These are phyloP conservation scores for Odontothrips loti DNA, from an alignment of 2,888 invertebrate species.

Conservation along the genomic window DNA sequence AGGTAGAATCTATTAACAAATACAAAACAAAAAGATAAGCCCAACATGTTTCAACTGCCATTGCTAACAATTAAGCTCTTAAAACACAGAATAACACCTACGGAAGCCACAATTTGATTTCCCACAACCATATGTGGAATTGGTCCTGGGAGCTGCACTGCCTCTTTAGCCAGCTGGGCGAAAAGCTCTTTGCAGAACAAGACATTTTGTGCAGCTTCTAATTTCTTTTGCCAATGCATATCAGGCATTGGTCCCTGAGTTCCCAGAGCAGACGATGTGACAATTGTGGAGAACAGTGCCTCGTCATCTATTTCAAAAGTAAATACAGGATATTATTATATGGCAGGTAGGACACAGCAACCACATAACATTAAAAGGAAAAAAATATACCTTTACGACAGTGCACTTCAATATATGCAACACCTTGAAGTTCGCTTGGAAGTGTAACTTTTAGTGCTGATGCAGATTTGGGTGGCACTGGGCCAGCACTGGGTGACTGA, in stretches of 20 bases:
- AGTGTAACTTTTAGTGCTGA: conserved; percentile 87
- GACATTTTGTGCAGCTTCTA: conserved; percentile 96
- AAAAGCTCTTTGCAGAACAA: conserved; percentile 95
- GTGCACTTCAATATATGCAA: conserved; percentile 91
- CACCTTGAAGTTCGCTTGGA: conserved; percentile 90
- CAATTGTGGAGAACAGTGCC: conserved; percentile 77
- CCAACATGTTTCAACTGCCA: conserved; percentile 14
- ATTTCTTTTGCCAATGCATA: conserved; percentile 88
- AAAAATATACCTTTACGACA: conserved; percentile 74
- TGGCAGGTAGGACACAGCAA: conserved; percentile 20
- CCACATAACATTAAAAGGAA: not conserved
- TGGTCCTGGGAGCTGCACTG: conserved; percentile 85
- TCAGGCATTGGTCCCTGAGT: conserved; percentile 68
- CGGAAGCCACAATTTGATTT: conserved; percentile 93
- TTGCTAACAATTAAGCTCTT: conserved; percentile 22
- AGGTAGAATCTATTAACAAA: conserved; percentile 67
- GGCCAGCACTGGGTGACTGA: conserved; percentile 45
- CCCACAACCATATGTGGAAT: conserved; percentile 97
- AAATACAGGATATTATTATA: not conserved
- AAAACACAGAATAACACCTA: conserved; percentile 46
- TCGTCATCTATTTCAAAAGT: conserved; percentile 66
- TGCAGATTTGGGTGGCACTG: conserved; percentile 55
- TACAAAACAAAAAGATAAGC: conserved; percentile 34
- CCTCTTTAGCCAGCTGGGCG: conserved; percentile 88
- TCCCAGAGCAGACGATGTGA: conserved; percentile 56